Conservation (phyloP, 2,113 vertebrate genomes). For the Anoura caudifer region DNA sequence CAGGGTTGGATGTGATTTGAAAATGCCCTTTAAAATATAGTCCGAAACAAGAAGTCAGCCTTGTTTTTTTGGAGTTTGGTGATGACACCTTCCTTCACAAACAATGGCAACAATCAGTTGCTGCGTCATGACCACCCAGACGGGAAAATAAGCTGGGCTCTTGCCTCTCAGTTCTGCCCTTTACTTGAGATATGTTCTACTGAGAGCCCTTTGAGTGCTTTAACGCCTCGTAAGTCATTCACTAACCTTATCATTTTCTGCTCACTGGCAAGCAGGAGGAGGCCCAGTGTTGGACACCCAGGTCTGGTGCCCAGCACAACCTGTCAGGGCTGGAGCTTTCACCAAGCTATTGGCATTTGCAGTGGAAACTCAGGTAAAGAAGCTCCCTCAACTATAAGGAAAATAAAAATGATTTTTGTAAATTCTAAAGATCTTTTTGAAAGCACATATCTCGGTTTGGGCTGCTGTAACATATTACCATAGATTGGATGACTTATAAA, state of each 20-base stretch:
- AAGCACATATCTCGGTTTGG: background rate
- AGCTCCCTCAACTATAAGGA: background rate
- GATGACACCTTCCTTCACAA: background rate
- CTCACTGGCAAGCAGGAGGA: background rate
- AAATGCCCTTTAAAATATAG: background rate
- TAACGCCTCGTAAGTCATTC: background rate
- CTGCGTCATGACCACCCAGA: background rate
- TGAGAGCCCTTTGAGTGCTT: background rate
- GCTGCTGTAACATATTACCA: background rate
- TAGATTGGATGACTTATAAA: background rate
- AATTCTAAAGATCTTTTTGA: constrained; percentile 12
- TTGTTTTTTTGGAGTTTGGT: background rate
- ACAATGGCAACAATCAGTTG: background rate
- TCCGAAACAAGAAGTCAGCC: background rate
- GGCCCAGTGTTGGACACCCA: background rate
- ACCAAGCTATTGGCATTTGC: background rate
- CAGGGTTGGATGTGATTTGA: background rate
- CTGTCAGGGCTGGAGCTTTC: background rate
- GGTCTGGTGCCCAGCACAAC: background rate
- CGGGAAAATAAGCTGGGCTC: background rate
- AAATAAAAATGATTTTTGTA: background rate
- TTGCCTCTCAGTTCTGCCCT: background rate
- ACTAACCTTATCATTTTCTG: background rate
- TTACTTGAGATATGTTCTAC: background rate
- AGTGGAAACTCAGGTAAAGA: background rate